Evolutionary conservation across 2,888 invertebrate species (phyloP), one percentile per base, ranked within the genome.

Genomic region (Smittia aterrima): DNA sequence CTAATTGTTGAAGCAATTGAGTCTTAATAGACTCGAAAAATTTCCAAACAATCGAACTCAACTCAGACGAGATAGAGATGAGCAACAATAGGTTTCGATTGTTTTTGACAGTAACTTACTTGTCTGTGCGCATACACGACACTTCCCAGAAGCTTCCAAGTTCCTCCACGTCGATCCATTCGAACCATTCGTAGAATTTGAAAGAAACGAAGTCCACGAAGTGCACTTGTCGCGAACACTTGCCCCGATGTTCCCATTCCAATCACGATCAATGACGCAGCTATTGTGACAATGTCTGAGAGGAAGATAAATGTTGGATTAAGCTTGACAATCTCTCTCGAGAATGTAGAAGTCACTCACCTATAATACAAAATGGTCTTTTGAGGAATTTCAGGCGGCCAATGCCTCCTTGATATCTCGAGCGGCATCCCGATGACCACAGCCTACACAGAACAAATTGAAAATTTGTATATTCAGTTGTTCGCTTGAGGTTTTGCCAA

Each of bases 61-160:
- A n/a, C n/a, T n/a, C n/a, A 32, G 32, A 6, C 9, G 3, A 9
- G 32, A 32, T 32, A 6, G 32, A 32, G 32, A 32, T 3, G 9
- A 32, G 9, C 32, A n/a, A n/a, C n/a, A n/a, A n/a, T n/a, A n/a
- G n/a, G n/a, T n/a, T n/a, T n/a, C n/a, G n/a, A n/a, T n/a, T n/a
- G n/a, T n/a, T n/a, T n/a, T n/a, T n/a, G n/a, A n/a, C n/a, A n/a
- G n/a, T n/a, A n/a, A 74, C 79, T 83, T 83, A 95, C 95, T 90
- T 96, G 95, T 86, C 96, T 88, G 85, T 96, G 96, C 76, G 95
- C 95, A 86, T 95, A 96, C 75, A 96, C 94, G 77, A 96, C 96
- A 76, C 95, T 95, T 78, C 95, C 96, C 76, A 96, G 87, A 75
- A 96, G 87, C 83, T 96, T 96, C 96, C 96, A 96, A 32, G 96